Conservation (phyloP, 2,888 invertebrate species). For the Rhodophaea formosa region DNA sequence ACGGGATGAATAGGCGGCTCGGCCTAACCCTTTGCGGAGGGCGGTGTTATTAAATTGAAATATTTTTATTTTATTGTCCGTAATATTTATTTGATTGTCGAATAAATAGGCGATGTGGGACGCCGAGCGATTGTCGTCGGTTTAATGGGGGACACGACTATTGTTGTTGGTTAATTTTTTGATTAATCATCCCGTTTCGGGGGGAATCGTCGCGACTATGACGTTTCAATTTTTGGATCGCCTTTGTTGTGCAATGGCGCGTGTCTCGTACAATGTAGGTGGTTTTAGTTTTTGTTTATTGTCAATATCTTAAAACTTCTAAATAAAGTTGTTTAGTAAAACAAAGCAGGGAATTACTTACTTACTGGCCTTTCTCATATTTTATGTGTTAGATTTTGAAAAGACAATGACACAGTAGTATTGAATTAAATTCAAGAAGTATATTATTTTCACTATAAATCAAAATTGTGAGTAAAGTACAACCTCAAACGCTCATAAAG, state of each 20-base stretch:
- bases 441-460: too few relatives aligned
- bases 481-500: too few relatives aligned
- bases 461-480: too few relatives aligned
- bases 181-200: conserved; percentile 73
- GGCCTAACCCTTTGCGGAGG: conserved; percentile 69
- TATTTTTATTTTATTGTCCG: conserved; percentile 79
- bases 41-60: conserved; percentile 77
- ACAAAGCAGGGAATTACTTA: too few relatives aligned
- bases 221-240: conserved; percentile 52
- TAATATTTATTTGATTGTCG: conserved; percentile 82
- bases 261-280: conserved; percentile 22
- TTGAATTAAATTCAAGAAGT: too few relatives aligned
- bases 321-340: too few relatives aligned
- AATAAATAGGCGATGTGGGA: conserved; percentile 79
- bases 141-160: conserved; percentile 67
- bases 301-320: conserved; percentile 14
- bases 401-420: too few relatives aligned
- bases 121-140: conserved; percentile 68
- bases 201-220: conserved; percentile 63
- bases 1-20: conserved; percentile 49
- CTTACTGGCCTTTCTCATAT: too few relatives aligned
- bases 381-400: too few relatives aligned
- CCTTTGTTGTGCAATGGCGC: conserved; percentile 34
- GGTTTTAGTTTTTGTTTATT: conserved; percentile 9
- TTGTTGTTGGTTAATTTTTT: conserved; percentile 80